A percentile compares a stretch with the other conserved stretches of the same genome.
phyloP scores from a whole-genome alignment of 2,797 vertebrate genomes.

The Falco naumanni region DNA sequence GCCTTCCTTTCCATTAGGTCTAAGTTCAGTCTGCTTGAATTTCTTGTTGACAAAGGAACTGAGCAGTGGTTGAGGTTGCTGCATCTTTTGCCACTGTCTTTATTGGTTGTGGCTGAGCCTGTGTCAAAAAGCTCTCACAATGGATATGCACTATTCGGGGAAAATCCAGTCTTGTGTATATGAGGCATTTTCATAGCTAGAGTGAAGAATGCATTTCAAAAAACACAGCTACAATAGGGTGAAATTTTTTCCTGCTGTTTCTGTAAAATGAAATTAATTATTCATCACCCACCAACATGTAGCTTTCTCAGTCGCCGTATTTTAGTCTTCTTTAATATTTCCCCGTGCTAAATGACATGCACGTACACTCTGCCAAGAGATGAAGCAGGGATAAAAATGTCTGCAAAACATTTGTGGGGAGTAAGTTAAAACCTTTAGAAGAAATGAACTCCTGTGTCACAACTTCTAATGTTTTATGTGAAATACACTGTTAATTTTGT shows the following conservation, averaged over 20 bases:
- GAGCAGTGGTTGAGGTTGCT: slow-evolving; percentile 41
- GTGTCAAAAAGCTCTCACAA: slow-evolving; percentile 32
- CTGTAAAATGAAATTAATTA: slow-evolving; percentile 6
- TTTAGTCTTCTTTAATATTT: background rate
- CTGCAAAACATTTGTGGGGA: background rate
- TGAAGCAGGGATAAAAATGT: background rate
- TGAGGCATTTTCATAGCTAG: slow-evolving; percentile 39
- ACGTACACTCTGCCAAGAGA: background rate
- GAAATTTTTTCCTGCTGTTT: slow-evolving; percentile 33
- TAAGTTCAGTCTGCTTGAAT: slow-evolving; percentile 43
- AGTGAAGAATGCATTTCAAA: slow-evolving; percentile 35
- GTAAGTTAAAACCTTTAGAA: background rate
- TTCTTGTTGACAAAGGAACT: slow-evolving; percentile 46
- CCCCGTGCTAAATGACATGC: background rate
- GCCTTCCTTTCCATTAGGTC: slow-evolving; percentile 31
- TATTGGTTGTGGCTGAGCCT: slow-evolving; percentile 44
- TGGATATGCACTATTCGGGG: slow-evolving; percentile 8
- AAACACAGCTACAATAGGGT: slow-evolving; percentile 21
- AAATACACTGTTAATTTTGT: background rate
- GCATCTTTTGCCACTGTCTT: slow-evolving; percentile 27
- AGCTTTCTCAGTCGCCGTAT: background rate
- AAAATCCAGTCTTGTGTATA: slow-evolving; percentile 34
- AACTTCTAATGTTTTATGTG: background rate
- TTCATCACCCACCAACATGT: background rate
- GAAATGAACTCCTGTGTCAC: background rate